Conservation (phyloP, 2,113 vertebrate genomes). For the Archilochus colubris region DNA sequence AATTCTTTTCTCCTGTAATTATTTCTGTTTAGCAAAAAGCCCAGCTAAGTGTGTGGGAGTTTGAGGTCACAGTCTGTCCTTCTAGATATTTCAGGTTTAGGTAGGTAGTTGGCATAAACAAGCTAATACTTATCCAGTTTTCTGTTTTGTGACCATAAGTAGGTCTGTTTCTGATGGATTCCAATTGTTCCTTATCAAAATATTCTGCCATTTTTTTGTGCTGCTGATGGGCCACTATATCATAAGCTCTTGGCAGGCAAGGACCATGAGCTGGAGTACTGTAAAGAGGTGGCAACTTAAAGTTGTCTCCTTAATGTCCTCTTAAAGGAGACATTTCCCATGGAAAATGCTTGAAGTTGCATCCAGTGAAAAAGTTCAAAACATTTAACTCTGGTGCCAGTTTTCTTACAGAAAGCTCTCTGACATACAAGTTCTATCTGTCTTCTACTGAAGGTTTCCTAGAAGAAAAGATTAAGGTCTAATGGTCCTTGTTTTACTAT, state of each 20-base stretch:
- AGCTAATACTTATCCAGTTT: background rate
- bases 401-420: background rate
- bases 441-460: background rate
- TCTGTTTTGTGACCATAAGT: accelerated
- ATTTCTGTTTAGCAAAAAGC: background rate
- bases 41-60: background rate
- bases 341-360: background rate
- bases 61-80: background rate
- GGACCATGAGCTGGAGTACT: background rate
- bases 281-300: background rate
- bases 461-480: background rate
- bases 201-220: background rate
- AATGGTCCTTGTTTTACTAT: background rate
- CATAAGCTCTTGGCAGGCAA: background rate
- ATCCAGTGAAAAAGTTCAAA: background rate
- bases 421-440: background rate
- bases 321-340: background rate
- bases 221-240: background rate
- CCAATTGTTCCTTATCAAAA: background rate
- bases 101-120: background rate
- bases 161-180: background rate
- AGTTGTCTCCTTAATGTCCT: too few relatives aligned
- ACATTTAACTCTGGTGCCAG: background rate
- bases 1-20: background rate
- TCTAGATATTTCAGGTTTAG: background rate